Evolutionary conservation across 2,797 vertebrate species (phyloP), one percentile per base, ranked within the genome.

Genomic region (Artibeus lituratus): DNA sequence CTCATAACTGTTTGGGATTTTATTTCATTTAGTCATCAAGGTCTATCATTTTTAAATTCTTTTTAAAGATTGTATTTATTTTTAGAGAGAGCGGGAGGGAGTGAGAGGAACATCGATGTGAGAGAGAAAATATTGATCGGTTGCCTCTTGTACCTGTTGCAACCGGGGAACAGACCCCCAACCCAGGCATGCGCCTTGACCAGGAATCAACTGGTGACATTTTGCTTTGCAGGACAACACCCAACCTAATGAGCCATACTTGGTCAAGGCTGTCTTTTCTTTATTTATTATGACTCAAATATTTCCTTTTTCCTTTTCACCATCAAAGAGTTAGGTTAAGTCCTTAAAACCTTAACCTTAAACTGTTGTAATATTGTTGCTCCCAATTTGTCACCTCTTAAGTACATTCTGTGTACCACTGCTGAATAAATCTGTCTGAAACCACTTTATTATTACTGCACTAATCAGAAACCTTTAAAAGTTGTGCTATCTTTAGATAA

Each of bases 381-480:
- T 59, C 57, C 14, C 22, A 37, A 3, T 62, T 39, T 82, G n/a
- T 94, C 26, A 80, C 11, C 49, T 53, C 49, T 91, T 42, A 7
- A 88, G 44, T 82, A 72, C 44, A 35, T 49, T 80, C 5, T 84
- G 4, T 84, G 37, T 39, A 91, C 18, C 12, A 59, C 77, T 51
- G 11, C 59, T 59, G 32, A 57, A 37, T 67, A 47, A 47, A 18
- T 87, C 69, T 90, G 78, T 80, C 72, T 84, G 53, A 87, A 88
- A 37, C 72, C 59, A 37, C 14, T 90, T 44, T 72, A 85, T 69
- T 97, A 49, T 10, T 51, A 51, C n/a, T 67, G 16, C 35, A 26
- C 15, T 85, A n/a, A 67, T 94, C 59, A 67, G 72, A 87, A 81
- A 67, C 47, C 32, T 92, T 94, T 67, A 51, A 57, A 92, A 83